Base-by-base conservation (phyloP, 2,888 invertebrate species). In the Apodemia mormo region DNA sequence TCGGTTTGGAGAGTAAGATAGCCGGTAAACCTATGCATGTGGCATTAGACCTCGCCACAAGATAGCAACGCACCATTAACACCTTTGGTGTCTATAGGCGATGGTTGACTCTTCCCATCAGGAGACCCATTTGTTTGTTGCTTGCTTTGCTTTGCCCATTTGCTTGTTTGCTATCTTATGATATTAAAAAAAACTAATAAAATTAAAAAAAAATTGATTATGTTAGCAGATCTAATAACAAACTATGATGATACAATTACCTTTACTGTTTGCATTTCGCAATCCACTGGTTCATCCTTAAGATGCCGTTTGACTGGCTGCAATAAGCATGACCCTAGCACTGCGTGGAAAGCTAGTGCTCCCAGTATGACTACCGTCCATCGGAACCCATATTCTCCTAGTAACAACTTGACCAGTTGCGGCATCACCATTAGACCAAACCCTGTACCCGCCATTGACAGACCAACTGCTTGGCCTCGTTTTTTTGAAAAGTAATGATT, bases 391-490 rank as follows among this genome's bases (percentile, higher is more conserved):
- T 94, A 96, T 70, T 90, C 92, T 66, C 94, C 94, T 8, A 96
- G 87, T 14, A 96, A 86, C 6, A 96, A 76, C 66, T 95, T 94
- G 72, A 96, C 96, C 72, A 96, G 93, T 82, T 97, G 97, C 0
- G 97, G 97, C 95, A 97, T 96, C 72, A 96, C 93, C 94, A 97
- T 95, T 92, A 96, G 95, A 4, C 96, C 97, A 77, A 97, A 94
- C 5, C 96, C 96, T 0, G 96, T 96, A 0, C 97, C 97, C 0
- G 96, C 96, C 94, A 97, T 95, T 0, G 96, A 96, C 37, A 96
- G 90, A 0, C 97, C 97, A 8, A 97, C 96, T 0, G 97, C 97
- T 83, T 96, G 96, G 0, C 97, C 96, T 33, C 97, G 94, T 82
- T 96, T 95, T 83, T 96, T 95, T 22, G 95, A 94, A 82, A 97